phyloP scores from a whole-genome alignment of 2,888 invertebrate species.

The Epistrophella euchroma region DNA sequence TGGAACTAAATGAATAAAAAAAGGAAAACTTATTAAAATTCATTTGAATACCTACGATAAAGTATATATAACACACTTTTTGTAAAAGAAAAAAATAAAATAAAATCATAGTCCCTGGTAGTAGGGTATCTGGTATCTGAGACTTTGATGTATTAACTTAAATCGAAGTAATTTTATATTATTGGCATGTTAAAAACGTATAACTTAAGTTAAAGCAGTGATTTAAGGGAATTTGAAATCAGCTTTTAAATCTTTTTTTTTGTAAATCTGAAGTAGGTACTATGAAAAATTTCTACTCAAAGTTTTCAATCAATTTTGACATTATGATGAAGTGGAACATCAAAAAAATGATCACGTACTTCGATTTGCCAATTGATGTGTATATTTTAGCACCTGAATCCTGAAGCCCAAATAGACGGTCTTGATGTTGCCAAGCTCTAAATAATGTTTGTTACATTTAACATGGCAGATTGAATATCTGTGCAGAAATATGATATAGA shows the following conservation, averaged over 20 bases:
- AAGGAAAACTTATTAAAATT: constrained; percentile 48
- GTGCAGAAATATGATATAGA: neutral
- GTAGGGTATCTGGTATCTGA: neutral
- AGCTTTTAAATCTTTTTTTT: neutral
- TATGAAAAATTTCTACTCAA: constrained; percentile 14
- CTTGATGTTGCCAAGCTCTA: neutral
- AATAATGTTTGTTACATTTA: neutral
- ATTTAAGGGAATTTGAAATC: constrained; percentile 26
- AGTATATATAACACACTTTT: constrained; percentile 1
- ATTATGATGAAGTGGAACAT: constrained; percentile 18
- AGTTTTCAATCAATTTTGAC: constrained; percentile 32
- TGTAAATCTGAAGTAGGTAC: neutral
- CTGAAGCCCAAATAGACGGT: neutral
- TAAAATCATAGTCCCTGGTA: neutral
- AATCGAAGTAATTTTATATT: constrained; percentile 38
- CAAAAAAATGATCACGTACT: constrained; percentile 15
- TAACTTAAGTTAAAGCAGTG: constrained; percentile 16
- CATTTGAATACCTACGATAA: constrained; percentile 16
- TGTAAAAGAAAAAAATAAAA: neutral
- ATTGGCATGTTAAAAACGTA: constrained; percentile 30
- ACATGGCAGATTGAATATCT: neutral
- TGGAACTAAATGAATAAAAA: constrained; percentile 85
- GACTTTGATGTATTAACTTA: constrained; percentile 27
- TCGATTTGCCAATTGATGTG: constrained; percentile 1
- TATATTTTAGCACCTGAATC: constrained; percentile 22